Evolutionary conservation across 1,140 invertebrate genomes (phyloP).

Genomic region (Ectropis grisescens): DNA sequence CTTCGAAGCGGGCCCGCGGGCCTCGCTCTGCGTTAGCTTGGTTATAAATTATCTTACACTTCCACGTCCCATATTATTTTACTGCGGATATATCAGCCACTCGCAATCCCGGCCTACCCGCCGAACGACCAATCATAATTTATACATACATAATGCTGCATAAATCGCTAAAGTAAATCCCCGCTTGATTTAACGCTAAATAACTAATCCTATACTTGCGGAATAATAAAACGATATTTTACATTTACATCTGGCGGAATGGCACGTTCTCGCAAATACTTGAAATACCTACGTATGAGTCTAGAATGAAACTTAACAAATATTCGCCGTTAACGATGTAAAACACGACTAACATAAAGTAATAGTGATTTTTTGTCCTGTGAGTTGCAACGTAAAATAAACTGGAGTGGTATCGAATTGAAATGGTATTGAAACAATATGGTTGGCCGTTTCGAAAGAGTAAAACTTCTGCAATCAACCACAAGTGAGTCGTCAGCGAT

Average conservation of each 20-base stretch:
- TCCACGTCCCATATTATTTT: constrained; percentile 55
- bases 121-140: constrained; percentile 48
- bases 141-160: constrained; percentile 30
- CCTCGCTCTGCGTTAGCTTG: constrained; percentile 33
- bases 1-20: constrained; percentile 32
- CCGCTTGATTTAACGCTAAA: constrained; percentile 22
- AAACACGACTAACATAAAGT: too few species aligned
- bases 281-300: constrained; percentile 14
- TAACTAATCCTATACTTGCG: constrained; percentile 15
- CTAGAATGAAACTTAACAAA: too few species aligned
- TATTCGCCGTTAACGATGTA: too few species aligned
- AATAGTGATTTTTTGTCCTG: too few species aligned
- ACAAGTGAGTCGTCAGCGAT: constrained; percentile 24
- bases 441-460: constrained; percentile 1
- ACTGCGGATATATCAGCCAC: constrained; percentile 51
- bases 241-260: constrained; percentile 17
- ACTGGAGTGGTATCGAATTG: too few species aligned
- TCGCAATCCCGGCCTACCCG: constrained; percentile 43
- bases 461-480: constrained; percentile 7
- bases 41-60: constrained; percentile 61
- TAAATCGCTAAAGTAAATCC: constrained; percentile 31
- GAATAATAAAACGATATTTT: constrained; percentile 17
- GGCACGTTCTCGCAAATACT: constrained; percentile 13
- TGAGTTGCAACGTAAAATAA: too few species aligned
- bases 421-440: too few species aligned